Evolutionary conservation across 1,140 invertebrate species (phyloP), one percentile per base, ranked within the genome.

Genomic region (Bombus confusus): DNA sequence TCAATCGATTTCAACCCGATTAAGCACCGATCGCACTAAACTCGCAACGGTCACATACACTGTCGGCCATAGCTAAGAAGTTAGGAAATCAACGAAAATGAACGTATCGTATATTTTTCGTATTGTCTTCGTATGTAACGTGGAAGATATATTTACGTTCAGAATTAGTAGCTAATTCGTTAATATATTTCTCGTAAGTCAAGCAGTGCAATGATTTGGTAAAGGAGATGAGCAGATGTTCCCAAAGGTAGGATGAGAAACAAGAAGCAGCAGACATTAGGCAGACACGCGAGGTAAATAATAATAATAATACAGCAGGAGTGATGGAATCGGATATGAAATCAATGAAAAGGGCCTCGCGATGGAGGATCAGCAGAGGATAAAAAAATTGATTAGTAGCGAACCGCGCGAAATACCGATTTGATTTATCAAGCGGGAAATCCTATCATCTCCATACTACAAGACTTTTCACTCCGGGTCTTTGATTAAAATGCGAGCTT

Each of bases 401-500:
- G 72, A 57, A 72, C 64, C 69, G 86, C 80, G 80, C 79, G 83
- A 90, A 87, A 91, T 88, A 88, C 80, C 89, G 92, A 94, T 94
- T 94, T 93, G 93, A 94, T 94, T 94, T 93, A 92, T 94, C 93
- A 94, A 93, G 88, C 89, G 90, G 89, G 86, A 89, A 94, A 94
- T 94, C 93, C 93, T 92, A 93, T 94, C 91, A 91, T 90, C 92
- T 92, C 90, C 74, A 88, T 88, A 88, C 91, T 93, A 94, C 94
- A 95, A 94, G 92, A 95, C 92, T 94, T 94, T 95, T 94, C 93
- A 94, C 94, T 94, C 87, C 84, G 87, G 88, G 91, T 89, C 91
- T 94, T 94, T 94, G 94, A 95, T 95, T 94, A 95, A 95, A 95
- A 95, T 94, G 94, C 92, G 91, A 88, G 92, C 92, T 93, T 93